Base-by-base conservation (phyloP, 2,113 vertebrate species). In the Pardalotus punctatus region DNA sequence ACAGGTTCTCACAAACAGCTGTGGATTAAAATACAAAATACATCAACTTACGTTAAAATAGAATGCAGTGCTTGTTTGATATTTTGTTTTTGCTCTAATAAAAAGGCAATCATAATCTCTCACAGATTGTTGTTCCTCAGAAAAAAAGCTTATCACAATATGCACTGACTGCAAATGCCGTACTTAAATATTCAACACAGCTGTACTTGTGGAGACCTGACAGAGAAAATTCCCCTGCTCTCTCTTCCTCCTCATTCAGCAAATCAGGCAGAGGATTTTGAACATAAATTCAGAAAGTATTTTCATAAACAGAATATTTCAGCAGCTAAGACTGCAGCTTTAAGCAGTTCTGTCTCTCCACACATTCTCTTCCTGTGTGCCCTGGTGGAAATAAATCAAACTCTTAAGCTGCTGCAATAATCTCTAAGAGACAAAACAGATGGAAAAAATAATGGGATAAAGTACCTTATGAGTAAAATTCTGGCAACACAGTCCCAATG, bases 401-500 rank as follows among this genome's bases (percentile, higher is more conserved):
- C 12, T 64, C 73, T 67, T 89, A 67, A 89, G 66, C 40, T 92
- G 43, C 62, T 77, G 50, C 74, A 80, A 65, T 95, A 90, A 94
- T 76, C 79, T 84, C 43, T 40, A 45, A 79, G 62, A 95, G 66
- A 92, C 61, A 91, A 94, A 92, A 95, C 60, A 92, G 93, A 95
- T 74, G 86, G 86, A 84, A 83, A 90, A 92, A 88, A 80, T 61
- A 95, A 82, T 28, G 56, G 64, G 31, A 74, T 67, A 74, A 79
- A 40, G 36, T 57, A 92, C 40, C 15, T 84, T 74, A 81, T 40
- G 80, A 91, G 43, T 60, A 88, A 85, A 50, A 90, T 61, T 94
- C 40, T 95, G 95, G 79, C 94, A 92, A 79, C 20, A 40, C 28
- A 69, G 82, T 73, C 15, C 8, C 45, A 88, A 48, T 51, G 61